Percentiles rank a stretch among this genome's conserved stretches.
These are phyloP conservation scores for Symphodus melops DNA, from an alignment of 2,113 vertebrate genomes.

Conservation along the genomic window DNA sequence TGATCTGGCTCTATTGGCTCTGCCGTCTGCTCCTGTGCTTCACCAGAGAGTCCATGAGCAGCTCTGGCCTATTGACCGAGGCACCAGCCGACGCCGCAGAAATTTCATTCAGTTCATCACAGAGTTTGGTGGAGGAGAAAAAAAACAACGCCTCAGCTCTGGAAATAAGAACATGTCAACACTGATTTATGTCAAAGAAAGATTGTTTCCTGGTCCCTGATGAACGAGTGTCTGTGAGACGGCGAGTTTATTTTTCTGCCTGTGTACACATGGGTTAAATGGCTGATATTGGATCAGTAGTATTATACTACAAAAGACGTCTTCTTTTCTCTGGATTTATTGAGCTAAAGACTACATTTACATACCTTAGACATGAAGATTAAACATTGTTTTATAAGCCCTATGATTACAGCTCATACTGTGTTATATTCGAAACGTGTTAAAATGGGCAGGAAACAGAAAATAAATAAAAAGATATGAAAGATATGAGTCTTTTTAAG, in stretches of 20 bases:
- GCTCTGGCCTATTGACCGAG: constrained; percentile 72
- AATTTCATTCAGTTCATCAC: constrained; percentile 61
- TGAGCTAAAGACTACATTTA: constrained; percentile 1
- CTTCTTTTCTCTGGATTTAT: not conserved
- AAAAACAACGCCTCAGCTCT: constrained; percentile 26
- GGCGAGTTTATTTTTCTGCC: constrained; percentile 25
- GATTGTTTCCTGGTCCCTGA: constrained; percentile 49
- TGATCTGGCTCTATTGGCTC: constrained; percentile 59
- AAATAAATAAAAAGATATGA: too few relatives aligned
- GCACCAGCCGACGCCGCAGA: constrained; percentile 28
- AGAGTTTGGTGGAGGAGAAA: not conserved
- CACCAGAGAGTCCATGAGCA: constrained; percentile 43
- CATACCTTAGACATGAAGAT: not conserved
- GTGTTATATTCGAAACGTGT: too few relatives aligned
- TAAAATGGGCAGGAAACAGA: too few relatives aligned
- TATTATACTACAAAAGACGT: constrained; percentile 12
- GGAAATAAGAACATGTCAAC: constrained; percentile 72
- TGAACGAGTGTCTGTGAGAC: constrained; percentile 45
- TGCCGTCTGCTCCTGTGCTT: constrained; percentile 46
- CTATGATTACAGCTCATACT: not conserved
- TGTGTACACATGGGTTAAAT: constrained; percentile 7
- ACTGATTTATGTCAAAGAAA: constrained; percentile 65
- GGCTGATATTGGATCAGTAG: constrained; percentile 23
- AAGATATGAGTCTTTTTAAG: too few relatives aligned
- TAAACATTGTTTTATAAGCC: not conserved